Evolutionary conservation across 2,888 invertebrate species (phyloP), one percentile per base, ranked within the genome.

Genomic region (Orthosia gothica): DNA sequence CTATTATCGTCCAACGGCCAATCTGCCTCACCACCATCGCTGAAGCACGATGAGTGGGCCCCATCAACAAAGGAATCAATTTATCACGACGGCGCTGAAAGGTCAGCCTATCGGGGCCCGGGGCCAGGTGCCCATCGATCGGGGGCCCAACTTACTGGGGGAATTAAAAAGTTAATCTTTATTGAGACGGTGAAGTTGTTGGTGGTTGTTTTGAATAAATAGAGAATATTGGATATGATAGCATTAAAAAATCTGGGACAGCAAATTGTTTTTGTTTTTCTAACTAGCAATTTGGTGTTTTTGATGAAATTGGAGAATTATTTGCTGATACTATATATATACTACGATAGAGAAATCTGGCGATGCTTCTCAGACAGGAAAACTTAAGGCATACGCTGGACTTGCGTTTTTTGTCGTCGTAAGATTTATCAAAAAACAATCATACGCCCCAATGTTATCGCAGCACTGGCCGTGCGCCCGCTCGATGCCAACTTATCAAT

Each of bases 1-100:
- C 12, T 47, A 40, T 55, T 55, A 45, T 16, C 47, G 40, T 1
- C 2, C 66, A 70, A 47, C 57, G 54, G 55, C 59, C 68, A 86
- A 82, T 75, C 20, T 32, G 40, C 54, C 20, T 47, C 11, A 49
- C 58, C 54, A 62, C 62, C 69, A 62, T 16, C 63, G 45, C 45
- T 63, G 52, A 58, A 66, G 65, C 77, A 69, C 82, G 71, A 74
- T 63, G 70, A 83, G 80, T 77, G 81, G 84, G 64, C 82, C 76
- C 70, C 76, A 70, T 82, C 84, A 82, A 91, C 91, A 92, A 92
- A 90, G 85, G 89, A 91, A 91, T 90, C 94, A 92, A 93, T 94
- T 94, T 93, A 93, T 94, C 92, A 92, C 87, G 85, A 81, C 88
- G 69, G 71, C 85, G 83, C 87, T 89, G 91, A 91, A 92, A 91